Base-by-base conservation (phyloP, 2,888 invertebrate species). In the Agonopterix subpropinquella region DNA sequence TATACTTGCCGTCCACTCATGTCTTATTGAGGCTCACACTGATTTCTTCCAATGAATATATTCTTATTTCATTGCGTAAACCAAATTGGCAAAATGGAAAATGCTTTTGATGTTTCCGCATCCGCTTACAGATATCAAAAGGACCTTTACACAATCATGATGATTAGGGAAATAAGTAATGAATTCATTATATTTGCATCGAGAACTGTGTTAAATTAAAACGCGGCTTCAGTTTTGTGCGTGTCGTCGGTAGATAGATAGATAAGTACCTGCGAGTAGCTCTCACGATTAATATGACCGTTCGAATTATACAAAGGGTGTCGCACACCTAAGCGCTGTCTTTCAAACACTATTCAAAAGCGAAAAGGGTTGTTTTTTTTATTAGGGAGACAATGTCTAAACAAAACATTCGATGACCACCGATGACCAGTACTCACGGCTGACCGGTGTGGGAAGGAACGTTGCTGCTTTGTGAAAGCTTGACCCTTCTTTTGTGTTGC, bases 401-500 rank as follows among this genome's bases (percentile, higher is more conserved):
- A 80, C 80, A 80, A 85, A 77, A 69, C 65, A 66, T 73, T 73
- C 77, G 82, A 84, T 85, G 80, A 78, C 76, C 81, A 67, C 78
- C 83, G 82, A 85, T 87, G 86, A 80, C 86, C 86, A 77, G 82
- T 80, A 73, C 73, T 67, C 67, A 67, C 67, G 77, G 65, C 10
- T 86, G 87, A 80, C 85, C 87, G 79, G 81, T 84, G 85, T 86
- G 85, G 82, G 85, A 85, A 86, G 84, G 66, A 64, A 63, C 68
- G 68, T 66, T 66, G 62, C 63, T 57, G 62, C 70, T 71, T 75
- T 77, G 70, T 75, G 66, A 70, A 63, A 64, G 72, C 67, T 80
- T 75, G 83, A 83, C 84, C 84, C 85, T 72, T 76, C 69, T 66
- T 64, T 77, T 83, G 68, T 77, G 64, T 65, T 53, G 61, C 70